Base-by-base conservation (phyloP, 1,140 invertebrate genomes). In the Homalodisca vitripennis region DNA sequence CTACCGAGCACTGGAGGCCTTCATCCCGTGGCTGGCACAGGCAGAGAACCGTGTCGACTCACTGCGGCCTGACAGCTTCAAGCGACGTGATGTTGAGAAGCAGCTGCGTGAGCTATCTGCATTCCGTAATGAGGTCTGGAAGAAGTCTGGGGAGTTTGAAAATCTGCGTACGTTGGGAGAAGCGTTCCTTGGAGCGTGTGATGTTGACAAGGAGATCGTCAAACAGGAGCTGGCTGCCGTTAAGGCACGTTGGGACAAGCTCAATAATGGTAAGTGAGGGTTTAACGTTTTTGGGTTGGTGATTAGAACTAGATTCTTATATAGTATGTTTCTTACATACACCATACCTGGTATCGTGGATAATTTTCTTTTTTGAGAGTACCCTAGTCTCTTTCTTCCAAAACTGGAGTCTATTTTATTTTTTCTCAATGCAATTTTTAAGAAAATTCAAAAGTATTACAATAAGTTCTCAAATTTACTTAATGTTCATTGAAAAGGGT, bases 111-210 rank as follows among this genome's bases (percentile, higher is more conserved):
- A 98, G 76, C 81, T 97, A 30, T 92, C 95, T 74, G 86, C 88
- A 32, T 92, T 98, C 80, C 88, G 94, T 73, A 97, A 95, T 78
- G 96, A 98, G 75, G 87, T 97, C 0, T 93, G 93, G 88, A 93
- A 95, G 76, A 90, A 91, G 72, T 92, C 92, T 57, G 94, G 93
- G 12, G 95, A 98, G 79, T 97, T 92, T 77, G 95, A 98, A 74
- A 93, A 93, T 77, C 91, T 91, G 70, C 89, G 88, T 77, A 91
- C 87, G 0, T 81, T 90, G 1, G 95, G 94, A 13, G 92, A 97
- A 73, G 91, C 91, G 0, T 93, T 98, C 80, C 81, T 93, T 24
- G 85, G 85, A 1, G 86, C 91, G 64, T 95, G 94, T 72, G 94
- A 98, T 76, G 88, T 92, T 65, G 95, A 97, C 76, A 93, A 96